A percentile compares a stretch with the other conserved stretches of the same genome.
These are phyloP conservation scores for Belonocnema kinseyi DNA, from an alignment of 1,140 invertebrate genomes.

Conservation along the genomic window DNA sequence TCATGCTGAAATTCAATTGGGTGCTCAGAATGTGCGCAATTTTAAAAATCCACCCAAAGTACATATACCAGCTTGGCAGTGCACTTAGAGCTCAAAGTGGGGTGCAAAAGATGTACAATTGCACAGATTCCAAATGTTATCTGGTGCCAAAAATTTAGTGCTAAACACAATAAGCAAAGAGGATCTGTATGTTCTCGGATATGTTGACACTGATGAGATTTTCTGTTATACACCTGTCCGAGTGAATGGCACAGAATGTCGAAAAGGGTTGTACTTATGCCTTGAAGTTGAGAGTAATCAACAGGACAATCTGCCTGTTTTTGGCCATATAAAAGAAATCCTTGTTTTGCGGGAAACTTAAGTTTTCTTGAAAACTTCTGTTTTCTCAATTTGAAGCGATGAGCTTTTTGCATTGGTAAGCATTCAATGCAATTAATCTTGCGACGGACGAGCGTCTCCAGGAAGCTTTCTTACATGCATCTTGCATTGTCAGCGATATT, in stretches of 20 bases:
- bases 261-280: slow-evolving; percentile 38
- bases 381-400: too few relatives aligned
- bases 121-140: too few relatives aligned
- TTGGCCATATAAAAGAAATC: slow-evolving; percentile 43
- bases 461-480: too few relatives aligned
- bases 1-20: slow-evolving; percentile 19
- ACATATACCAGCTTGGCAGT: slow-evolving; percentile 31
- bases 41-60: slow-evolving; percentile 38
- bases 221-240: slow-evolving; percentile 21
- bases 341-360: slow-evolving; percentile 34
- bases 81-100: too few relatives aligned
- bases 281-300: slow-evolving; percentile 16
- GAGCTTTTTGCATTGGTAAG: too few relatives aligned
- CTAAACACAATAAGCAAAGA: neutral
- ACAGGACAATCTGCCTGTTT: slow-evolving; percentile 41
- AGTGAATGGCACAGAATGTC: slow-evolving; percentile 38
- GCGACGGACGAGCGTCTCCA: too few relatives aligned
- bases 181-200: slow-evolving; percentile 33
- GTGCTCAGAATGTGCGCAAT: slow-evolving; percentile 35
- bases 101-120: too few relatives aligned
- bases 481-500: too few relatives aligned
- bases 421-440: too few relatives aligned
- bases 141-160: neutral
- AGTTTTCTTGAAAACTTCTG: slow-evolving; percentile 31
- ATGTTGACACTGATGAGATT: slow-evolving; percentile 33